Evolutionary conservation across 2,797 vertebrate species (phyloP), one percentile per base, ranked within the genome.

Genomic region (Urophycis tenuis): DNA sequence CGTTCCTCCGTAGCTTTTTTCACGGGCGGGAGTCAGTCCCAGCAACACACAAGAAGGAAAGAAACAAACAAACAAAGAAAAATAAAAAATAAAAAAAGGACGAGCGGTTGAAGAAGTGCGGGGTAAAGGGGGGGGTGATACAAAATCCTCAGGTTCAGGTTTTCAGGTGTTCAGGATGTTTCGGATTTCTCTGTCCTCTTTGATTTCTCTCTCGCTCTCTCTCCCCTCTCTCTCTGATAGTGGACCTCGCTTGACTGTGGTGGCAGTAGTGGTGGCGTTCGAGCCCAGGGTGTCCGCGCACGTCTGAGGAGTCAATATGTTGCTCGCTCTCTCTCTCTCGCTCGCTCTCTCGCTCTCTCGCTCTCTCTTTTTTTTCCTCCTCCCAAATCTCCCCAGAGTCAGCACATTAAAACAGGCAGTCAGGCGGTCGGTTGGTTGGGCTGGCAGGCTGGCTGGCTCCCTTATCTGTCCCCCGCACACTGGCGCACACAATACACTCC

Each of bases 361-460:
- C 60, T 64, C 60, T 64, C 60, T 64, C 60, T 64, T 25, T 64
- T n/a, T 88, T 85, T 89, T 89, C 76, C 72, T 81, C 85, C 88
- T 91, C 88, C 90, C 86, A 89, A 94, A 95, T 95, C 95, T 97
- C 97, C 95, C 95, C 95, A 95, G 97, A 97, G 95, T 96, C 96
- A 93, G 91, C 94, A 96, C 96, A 96, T 96, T 96, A 95, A 96
- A 97, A 95, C 94, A 95, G 95, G 94, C 95, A 95, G 95, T 93
- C 94, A 95, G 94, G 94, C 95, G 93, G 94, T 93, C 92, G 93
- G 89, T 86, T 71, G 93, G 88, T 88, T 79, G 84, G 86, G 85
- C 84, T 85, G 87, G 93, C 93, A 92, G 95, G 95, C 94, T 94
- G 95, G 95, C 95, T 96, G 95, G 95, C 91, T 95, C 92, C 94